Evolutionary conservation across 2,113 vertebrate genomes (phyloP), one percentile per base, ranked within the genome.

Genomic region (Nanorana parkeri): DNA sequence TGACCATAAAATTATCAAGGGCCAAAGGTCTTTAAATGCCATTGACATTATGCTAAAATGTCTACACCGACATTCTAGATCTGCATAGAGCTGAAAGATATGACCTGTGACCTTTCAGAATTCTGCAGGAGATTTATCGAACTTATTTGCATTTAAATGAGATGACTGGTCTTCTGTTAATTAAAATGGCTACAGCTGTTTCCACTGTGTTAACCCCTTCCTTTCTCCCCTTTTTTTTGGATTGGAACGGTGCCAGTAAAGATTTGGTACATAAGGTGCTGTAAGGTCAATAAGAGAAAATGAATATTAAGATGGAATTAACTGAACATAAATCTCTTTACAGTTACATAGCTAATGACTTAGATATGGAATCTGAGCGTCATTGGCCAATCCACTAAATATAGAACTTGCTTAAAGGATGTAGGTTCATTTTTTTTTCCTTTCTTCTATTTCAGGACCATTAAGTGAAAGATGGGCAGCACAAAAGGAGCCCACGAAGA

Each of bases 141-240:
- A 74, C 68, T 74, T 81, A 81, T 81, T 82, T 82, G 80, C 80
- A 82, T 82, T 67, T 82, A 75, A 82, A 82, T 82, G 17, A 82
- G 80, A 66, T 64, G 41, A 26, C 24, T 74, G 61, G 26, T 41
- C 29, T 19, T 23, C 17, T 67, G 51, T 82, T 82, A 75, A 75
- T 82, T 82, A 82, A 82, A 75, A 67, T 16, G 3, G 69, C 60
- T 68, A 26, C 71, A 67, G 80, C 80, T 82, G 71, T 65, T 75
- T 28, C 71, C 55, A 52, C 55, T 55, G 67, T 52, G 68, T 75
- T 82, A 82, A 82, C 80, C 29, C 51, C 20, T 75, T 68, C 8
- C n/a, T 20, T 64, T 29, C 21, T 19, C 8, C 41, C 17, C 60
- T n/a, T 28, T n/a, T 28, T n/a, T 11, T 5, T 52, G 11, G 6